phyloP scores from a whole-genome alignment of 2,113 vertebrate genomes.

The Poicephalus gulielmi region DNA sequence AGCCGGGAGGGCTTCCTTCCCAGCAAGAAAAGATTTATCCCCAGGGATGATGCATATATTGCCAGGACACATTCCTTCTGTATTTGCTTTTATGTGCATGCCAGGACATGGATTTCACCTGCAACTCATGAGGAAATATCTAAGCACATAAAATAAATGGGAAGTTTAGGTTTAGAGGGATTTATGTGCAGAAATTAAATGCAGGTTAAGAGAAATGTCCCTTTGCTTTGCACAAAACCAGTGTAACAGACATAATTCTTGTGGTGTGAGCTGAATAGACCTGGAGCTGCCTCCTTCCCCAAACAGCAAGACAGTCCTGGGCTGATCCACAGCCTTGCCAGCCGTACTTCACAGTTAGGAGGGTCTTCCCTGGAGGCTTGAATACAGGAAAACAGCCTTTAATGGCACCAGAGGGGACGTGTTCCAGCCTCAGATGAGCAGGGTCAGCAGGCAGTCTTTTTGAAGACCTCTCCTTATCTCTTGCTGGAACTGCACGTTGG shows the following conservation, averaged over 20 bases:
- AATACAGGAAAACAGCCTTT: not conserved
- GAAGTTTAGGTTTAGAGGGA: not conserved
- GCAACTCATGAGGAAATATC: not conserved
- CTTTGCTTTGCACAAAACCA: not conserved
- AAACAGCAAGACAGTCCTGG: not conserved
- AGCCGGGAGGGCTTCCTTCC: not conserved
- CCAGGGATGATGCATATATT: not conserved
- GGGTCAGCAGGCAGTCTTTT: not conserved
- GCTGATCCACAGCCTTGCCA: not conserved
- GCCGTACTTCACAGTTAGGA: rapidly evolving
- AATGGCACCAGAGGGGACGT: not conserved
- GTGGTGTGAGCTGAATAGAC: not conserved
- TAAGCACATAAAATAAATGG: not conserved
- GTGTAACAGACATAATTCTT: not conserved
- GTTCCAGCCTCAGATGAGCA: not conserved
- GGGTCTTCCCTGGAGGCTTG: not conserved
- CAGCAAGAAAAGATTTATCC: not conserved
- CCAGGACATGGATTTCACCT: conserved; percentile 6
- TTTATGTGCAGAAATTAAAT: conserved; percentile 29
- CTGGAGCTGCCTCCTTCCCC: not conserved
- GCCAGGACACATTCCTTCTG: not conserved
- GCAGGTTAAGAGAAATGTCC: not conserved
- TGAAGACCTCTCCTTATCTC: not conserved
- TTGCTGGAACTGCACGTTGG: not conserved
- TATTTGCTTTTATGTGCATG: not conserved